Base-by-base conservation (phyloP, 1,140 invertebrate genomes). In the Drosophila oshimai region DNA sequence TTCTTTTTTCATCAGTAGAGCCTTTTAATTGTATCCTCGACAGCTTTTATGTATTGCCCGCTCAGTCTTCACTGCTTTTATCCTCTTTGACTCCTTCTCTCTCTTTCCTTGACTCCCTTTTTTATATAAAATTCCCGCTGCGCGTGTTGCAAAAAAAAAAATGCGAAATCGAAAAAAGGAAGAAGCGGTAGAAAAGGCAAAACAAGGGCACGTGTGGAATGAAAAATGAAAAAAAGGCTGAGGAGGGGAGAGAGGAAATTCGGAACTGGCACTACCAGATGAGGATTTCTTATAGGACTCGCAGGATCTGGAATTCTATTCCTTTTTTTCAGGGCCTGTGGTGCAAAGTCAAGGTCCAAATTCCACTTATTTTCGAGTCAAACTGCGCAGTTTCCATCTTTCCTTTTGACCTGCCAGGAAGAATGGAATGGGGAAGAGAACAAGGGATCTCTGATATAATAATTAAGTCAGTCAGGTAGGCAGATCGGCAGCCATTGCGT, bases 161-260 rank as follows among this genome's bases (percentile, higher is more conserved):
- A 44, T 41, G 41, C 39, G 41, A 39, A 60, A 68, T n/a, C 28
- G 44, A 74, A 71, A 10, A 18, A 22, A n/a, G n/a, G 15, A 46
- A 24, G 42, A 46, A 46, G 29, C 10, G 29, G 44, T 36, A 58
- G 62, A 39, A 65, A 42, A 42, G 65, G 33, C 60, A 68, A 83
- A 89, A 79, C 62, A 88, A 83, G 83, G 83, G 83, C 83, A 88
- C 83, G 83, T 87, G 83, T 88, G 60, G 70, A 50, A 62, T 50
- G 57, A 24, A 61, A 31, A n/a, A 10, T 39, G 36, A 20, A 24
- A 26, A 24, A 12, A 4, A n/a, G n/a, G n/a, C n/a, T n/a, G n/a
- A n/a, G 15, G 29, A 13, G 6, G 6, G 10, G 36, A 18, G 18
- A 13, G 17, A 2, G 31, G 42, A 28, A 4, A 13, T 42, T 29